phyloP scores from a whole-genome alignment of 2,888 invertebrate genomes.

The Pristionchus maxplancki region DNA sequence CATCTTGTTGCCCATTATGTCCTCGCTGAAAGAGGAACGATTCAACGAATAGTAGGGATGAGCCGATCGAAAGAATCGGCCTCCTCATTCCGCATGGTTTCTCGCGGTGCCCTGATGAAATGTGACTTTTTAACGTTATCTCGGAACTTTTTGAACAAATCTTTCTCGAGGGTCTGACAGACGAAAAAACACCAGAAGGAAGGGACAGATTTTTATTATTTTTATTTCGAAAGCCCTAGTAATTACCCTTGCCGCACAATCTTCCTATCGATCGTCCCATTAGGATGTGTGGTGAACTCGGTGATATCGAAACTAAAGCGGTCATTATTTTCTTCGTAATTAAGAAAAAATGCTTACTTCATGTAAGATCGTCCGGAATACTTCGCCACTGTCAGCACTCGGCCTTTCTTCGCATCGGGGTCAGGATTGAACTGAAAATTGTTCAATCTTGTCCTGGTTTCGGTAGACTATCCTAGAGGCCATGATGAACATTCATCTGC shows the following conservation, averaged over 20 bases:
- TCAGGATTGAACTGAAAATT: constrained; percentile 16
- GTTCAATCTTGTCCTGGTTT: no score
- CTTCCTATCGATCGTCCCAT: background rate
- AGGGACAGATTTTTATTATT: no score
- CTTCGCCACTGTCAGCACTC: background rate
- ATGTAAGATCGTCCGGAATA: background rate
- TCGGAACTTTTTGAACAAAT: no score
- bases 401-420: background rate
- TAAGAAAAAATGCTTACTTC: background rate
- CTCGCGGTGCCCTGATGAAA: no score
- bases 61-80: no score
- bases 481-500: background rate
- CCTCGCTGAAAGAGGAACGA: background rate
- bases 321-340: background rate
- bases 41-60: background rate
- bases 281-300: background rate
- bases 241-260: background rate
- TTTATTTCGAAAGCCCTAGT: no score
- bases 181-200: no score
- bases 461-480: no score
- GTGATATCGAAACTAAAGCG: background rate
- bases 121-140: no score
- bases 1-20: background rate
- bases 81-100: no score
- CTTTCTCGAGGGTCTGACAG: no score